Evolutionary conservation across 2,113 vertebrate species (phyloP), one percentile per base, ranked within the genome.

Genomic region (Labeo rohita): DNA sequence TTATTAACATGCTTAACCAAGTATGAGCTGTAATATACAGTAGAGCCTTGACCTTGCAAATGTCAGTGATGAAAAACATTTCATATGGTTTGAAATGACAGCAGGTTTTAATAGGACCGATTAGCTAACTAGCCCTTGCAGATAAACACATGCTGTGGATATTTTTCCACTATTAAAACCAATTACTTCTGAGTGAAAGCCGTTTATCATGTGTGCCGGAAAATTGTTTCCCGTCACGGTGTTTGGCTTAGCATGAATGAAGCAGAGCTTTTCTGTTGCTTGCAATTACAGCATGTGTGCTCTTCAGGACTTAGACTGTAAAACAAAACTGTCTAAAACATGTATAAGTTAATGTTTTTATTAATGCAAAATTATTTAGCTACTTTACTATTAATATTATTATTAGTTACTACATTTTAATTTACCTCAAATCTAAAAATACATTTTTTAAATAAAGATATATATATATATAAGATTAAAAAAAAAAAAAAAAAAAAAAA

Each of bases 141-240:
- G 50, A 12, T 73, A 65, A 76, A 70, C n/a, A 52, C 28, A 45
- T 23, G 4, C 80, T 52, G 80, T 77, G 73, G 56, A 83, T 45
- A 74, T 68, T 49, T 59, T 83, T 76, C 80, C 80, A 77, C 80
- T 83, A 47, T 52, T 83, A 83, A 83, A 87, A 79, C 36, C 81
- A 56, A 61, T 79, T 68, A 77, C 23, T 77, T 87, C 47, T 83
- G 43, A 54, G 15, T 11, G n/a, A 49, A 66, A 76, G 72, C 2
- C 10, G 28, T 76, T 66, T 61, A 76, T 77, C 54, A 75, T 63
- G 83, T 76, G 43, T 23, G 39, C 70, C 13, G 39, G n/a, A 45
- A 54, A 34, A 75, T 50, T 66, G 70, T 63, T 76, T 83, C 74
- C 80, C 80, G 28, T 66, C 13, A 15, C 3, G 15, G 66, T 84